Percentiles rank a stretch among this genome's conserved stretches.
Conservation (phyloP, 2,113 vertebrate species). For the Aepyceros melampus region DNA sequence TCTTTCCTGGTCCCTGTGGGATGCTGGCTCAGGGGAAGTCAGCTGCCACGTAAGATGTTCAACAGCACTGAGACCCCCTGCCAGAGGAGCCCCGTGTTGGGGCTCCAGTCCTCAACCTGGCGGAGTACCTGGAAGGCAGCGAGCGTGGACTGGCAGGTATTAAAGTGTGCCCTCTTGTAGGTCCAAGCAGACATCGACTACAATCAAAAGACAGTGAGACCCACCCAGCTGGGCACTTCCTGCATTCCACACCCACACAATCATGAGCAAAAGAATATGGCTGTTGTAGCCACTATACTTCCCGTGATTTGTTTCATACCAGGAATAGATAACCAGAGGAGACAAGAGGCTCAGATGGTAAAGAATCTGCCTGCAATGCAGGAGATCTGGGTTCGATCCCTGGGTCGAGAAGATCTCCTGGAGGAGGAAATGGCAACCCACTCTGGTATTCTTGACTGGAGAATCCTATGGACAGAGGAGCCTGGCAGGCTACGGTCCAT, state of each 20-base stretch:
- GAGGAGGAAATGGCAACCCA: not conserved
- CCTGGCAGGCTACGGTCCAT: not conserved
- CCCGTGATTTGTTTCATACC: not conserved
- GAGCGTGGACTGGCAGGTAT: not conserved
- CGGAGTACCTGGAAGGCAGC: fast-evolving
- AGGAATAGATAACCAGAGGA: not conserved
- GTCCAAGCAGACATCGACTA: not conserved
- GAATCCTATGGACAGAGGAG: not conserved
- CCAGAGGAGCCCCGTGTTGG: fast-evolving
- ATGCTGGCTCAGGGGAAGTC: not conserved
- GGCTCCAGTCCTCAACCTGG: not conserved
- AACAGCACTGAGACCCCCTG: not conserved
- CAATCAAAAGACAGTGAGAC: not conserved
- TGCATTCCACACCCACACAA: not conserved
- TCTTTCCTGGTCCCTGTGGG: not conserved
- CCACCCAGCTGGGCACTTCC: not conserved
- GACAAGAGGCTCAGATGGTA: not conserved
- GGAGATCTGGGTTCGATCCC: not conserved
- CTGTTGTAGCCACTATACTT: not conserved
- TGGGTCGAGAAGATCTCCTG: not conserved
- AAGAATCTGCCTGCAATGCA: not conserved
- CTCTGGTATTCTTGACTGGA: not conserved
- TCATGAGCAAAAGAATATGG: not conserved
- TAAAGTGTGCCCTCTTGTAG: not conserved
- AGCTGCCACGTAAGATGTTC: fast-evolving